Conservation (phyloP, 2,797 vertebrate genomes). For the Telmatherina bonti region DNA sequence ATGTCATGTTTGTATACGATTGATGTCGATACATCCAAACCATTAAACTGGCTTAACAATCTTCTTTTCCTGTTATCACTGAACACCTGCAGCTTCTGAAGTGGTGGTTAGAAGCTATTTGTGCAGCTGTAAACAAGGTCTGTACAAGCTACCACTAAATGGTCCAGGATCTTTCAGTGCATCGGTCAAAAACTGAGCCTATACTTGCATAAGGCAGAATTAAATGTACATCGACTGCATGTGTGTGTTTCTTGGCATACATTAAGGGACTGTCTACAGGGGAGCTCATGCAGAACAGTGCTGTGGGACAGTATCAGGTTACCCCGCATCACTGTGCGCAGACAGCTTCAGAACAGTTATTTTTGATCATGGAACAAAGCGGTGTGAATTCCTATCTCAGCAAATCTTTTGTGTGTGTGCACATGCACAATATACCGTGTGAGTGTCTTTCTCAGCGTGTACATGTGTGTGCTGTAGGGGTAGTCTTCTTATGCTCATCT, state of each 20-base stretch:
- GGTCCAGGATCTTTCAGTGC: not conserved
- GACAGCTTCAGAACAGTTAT: slow-evolving; percentile 68
- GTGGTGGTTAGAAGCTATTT: slow-evolving; percentile 34
- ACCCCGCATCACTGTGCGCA: slow-evolving; percentile 58
- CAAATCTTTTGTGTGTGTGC: slow-evolving; percentile 47
- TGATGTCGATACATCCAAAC: slow-evolving; percentile 19
- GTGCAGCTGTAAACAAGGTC: slow-evolving; percentile 1
- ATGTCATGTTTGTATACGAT: slow-evolving; percentile 11
- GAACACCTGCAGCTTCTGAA: slow-evolving; percentile 46
- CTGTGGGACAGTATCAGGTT: slow-evolving; percentile 69
- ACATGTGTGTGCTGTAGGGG: not conserved
- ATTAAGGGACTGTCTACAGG: slow-evolving; percentile 39
- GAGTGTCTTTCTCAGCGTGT: not conserved
- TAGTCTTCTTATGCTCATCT: slow-evolving; percentile 17
- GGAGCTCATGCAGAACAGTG: slow-evolving; percentile 43
- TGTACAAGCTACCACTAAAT: not conserved
- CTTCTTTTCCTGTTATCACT: slow-evolving; percentile 39
- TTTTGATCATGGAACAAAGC: slow-evolving; percentile 64
- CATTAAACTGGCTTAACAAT: slow-evolving; percentile 20
- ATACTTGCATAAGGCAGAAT: not conserved
- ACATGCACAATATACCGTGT: not conserved
- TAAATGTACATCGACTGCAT: not conserved
- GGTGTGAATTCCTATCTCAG: slow-evolving; percentile 47
- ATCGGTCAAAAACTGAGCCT: not conserved
- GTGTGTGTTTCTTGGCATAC: slow-evolving; percentile 29